Conservation (phyloP, 2,797 vertebrate genomes). For the Diceros bicornis region DNA sequence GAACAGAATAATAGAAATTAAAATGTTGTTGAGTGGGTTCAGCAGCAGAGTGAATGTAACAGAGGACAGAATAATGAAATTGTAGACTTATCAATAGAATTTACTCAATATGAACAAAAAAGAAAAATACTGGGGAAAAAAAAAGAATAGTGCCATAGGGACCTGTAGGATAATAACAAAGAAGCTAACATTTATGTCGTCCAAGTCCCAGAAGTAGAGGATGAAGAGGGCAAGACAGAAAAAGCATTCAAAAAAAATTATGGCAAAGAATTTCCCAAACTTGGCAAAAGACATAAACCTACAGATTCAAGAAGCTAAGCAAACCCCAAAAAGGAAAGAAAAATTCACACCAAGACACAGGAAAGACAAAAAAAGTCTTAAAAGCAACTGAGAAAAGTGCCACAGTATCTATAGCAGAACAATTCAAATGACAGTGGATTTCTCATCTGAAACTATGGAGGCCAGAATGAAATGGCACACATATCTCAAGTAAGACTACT, state of each 20-base stretch:
- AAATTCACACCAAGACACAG: neutral
- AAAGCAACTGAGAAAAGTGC: neutral
- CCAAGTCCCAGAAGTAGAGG: neutral
- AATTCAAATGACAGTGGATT: neutral
- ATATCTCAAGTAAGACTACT: neutral
- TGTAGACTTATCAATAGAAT: neutral
- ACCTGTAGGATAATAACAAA: neutral
- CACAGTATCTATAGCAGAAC: neutral
- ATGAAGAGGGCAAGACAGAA: neutral
- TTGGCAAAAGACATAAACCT: neutral
- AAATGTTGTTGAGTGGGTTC: neutral
- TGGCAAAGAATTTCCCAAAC: neutral
- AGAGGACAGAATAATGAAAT: neutral
- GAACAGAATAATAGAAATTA: neutral
- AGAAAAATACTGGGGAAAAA: neutral
- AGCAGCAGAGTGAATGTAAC: neutral
- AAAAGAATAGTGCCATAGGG: neutral
- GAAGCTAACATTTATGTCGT: neutral
- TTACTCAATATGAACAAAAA: neutral
- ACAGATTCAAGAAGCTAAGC: neutral
- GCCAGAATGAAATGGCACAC: neutral
- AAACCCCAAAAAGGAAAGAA: neutral
- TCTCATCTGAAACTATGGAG: neutral
- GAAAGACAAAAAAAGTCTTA: neutral
- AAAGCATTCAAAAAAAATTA: neutral